Evolutionary conservation across 2,797 vertebrate species (phyloP).

Genomic region (Chromobotia macracanthus): DNA sequence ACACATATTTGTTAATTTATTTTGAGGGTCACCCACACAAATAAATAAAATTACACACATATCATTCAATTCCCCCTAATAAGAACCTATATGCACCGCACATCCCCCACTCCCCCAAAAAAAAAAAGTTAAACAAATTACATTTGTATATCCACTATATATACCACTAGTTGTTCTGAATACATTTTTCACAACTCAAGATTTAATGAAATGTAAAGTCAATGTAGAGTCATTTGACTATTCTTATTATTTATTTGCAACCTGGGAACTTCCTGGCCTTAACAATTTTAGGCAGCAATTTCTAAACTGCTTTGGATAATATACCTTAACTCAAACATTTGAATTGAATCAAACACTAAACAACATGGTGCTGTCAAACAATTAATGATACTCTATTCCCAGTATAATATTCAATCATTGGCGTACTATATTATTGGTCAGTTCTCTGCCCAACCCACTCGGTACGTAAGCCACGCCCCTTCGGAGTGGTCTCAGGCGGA

Average conservation of each 20-base stretch:
- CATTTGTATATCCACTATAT: neutral
- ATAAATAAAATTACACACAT: neutral
- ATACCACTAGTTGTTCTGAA: no score
- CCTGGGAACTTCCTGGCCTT: no score
- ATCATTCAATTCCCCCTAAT: neutral
- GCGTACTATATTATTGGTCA: constrained; percentile 7
- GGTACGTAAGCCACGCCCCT: constrained; percentile 68
- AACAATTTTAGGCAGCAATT: no score
- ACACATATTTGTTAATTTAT: neutral
- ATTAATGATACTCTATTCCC: no score
- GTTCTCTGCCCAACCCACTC: constrained; percentile 54
- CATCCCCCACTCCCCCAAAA: neutral
- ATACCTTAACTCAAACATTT: neutral
- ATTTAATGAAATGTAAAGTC: no score
- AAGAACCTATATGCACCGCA: neutral
- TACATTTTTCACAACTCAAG: no score
- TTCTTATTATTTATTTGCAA: no score
- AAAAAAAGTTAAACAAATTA: neutral
- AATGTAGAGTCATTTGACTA: no score
- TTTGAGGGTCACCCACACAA: neutral
- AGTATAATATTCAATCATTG: no score
- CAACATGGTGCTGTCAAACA: neutral
- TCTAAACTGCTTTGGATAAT: no score
- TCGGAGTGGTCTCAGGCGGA: constrained; percentile 74
- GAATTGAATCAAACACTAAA: neutral